Percentiles rank a stretch among this genome's conserved stretches.
Conservation (phyloP, 2,888 invertebrate genomes). For the Yponomeuta sedellus region DNA sequence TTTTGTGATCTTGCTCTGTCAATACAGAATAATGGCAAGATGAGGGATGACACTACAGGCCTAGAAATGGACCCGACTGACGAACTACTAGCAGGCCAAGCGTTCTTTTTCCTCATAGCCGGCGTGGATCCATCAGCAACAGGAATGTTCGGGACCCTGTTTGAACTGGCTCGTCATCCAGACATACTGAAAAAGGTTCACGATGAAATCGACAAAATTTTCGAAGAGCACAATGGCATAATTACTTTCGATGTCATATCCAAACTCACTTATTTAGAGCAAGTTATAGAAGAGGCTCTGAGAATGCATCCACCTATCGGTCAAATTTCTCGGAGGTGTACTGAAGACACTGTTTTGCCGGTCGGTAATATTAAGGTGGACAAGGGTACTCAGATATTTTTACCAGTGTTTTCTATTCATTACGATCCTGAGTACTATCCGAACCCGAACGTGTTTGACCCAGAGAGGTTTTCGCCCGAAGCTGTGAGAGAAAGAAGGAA, state of each 20-base stretch:
- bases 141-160: constrained; percentile 38
- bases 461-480: constrained; percentile 48
- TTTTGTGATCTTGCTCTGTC: constrained; percentile 48
- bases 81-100: constrained; percentile 48
- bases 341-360: constrained; percentile 40
- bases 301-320: constrained; percentile 48
- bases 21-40: constrained; percentile 41
- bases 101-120: constrained; percentile 53
- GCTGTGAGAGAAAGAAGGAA: constrained; percentile 34
- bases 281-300: constrained; percentile 40
- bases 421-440: constrained; percentile 56
- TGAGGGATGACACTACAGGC: constrained; percentile 39
- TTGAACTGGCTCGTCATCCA: constrained; percentile 46
- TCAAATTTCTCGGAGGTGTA: constrained; percentile 36
- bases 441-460: constrained; percentile 58
- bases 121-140: constrained; percentile 56
- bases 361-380: constrained; percentile 46
- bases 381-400: constrained; percentile 41
- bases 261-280: constrained; percentile 47
- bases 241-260: constrained; percentile 38
- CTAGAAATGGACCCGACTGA: constrained; percentile 46
- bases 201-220: constrained; percentile 45
- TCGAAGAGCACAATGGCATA: constrained; percentile 32
- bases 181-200: constrained; percentile 41
- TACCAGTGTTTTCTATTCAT: constrained; percentile 49